These are phyloP conservation scores for Cecidostiba fungosa DNA, from an alignment of 2,888 invertebrate species.

Conservation along the genomic window DNA sequence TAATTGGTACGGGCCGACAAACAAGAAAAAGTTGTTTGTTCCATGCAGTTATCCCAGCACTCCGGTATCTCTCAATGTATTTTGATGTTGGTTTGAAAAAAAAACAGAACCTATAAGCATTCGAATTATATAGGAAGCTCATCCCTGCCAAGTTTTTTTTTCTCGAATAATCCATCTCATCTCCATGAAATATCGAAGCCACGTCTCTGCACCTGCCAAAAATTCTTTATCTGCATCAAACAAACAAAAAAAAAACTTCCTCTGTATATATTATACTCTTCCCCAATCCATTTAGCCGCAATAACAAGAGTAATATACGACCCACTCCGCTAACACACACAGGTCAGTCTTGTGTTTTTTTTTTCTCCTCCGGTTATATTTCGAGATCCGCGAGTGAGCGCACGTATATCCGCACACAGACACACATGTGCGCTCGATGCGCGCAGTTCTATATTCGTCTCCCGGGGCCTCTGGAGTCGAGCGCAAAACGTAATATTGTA, in stretches of 20 bases:
- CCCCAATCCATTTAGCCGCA: constrained; percentile 1
- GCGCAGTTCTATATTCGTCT: constrained; percentile 64
- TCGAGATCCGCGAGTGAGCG: constrained; percentile 44
- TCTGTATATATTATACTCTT: too few relatives aligned
- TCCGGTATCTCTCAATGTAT: too few relatives aligned
- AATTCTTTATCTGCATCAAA: not conserved
- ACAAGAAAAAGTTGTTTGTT: too few relatives aligned
- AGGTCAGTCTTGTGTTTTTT: not conserved
- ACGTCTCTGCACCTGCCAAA: not conserved
- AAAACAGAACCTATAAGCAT: too few relatives aligned
- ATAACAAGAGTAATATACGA: constrained; percentile 21
- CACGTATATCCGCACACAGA: constrained; percentile 54
- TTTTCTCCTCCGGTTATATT: constrained; percentile 40
- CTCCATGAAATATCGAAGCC: not conserved
- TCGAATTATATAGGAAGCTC: too few relatives aligned
- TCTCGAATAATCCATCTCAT: too few relatives aligned
- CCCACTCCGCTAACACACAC: not conserved
- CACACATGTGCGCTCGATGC: constrained; percentile 6
- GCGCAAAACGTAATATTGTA: not conserved
- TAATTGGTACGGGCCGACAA: not conserved
- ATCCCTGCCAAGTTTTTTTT: too few relatives aligned
- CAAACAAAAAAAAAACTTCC: too few relatives aligned
- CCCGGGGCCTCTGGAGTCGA: constrained; percentile 38
- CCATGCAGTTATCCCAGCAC: too few relatives aligned
- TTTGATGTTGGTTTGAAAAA: too few relatives aligned